Conservation (phyloP, 1,140 invertebrate species). For the Drosophila mayri region DNA sequence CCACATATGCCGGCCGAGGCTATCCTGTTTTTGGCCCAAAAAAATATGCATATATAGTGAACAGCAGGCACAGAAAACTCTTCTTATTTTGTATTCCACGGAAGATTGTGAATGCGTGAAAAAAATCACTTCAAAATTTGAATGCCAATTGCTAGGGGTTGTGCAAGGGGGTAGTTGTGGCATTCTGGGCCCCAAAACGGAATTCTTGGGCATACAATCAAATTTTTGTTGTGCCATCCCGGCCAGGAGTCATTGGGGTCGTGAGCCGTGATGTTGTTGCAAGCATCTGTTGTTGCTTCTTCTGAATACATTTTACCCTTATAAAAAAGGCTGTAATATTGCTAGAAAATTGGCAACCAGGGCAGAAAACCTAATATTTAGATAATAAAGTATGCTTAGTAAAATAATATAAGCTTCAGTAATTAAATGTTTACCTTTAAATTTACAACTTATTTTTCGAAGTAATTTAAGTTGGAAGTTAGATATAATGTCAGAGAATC, state of each 20-base stretch:
- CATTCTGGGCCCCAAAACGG: slow-evolving; percentile 22
- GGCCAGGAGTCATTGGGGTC: slow-evolving; percentile 52
- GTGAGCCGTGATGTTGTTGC: slow-evolving; percentile 61
- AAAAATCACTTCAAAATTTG: slow-evolving; percentile 79
- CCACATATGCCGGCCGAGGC: slow-evolving; percentile 22
- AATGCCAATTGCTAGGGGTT: slow-evolving; percentile 69
- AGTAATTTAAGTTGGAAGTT: background rate
- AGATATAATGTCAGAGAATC: background rate
- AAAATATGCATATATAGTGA: slow-evolving; percentile 59
- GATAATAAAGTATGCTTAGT: background rate
- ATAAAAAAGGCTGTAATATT: background rate
- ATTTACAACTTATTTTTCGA: too few relatives aligned
- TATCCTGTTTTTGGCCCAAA: slow-evolving; percentile 28
- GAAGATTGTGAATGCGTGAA: slow-evolving; percentile 60
- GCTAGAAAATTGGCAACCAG: background rate
- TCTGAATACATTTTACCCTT: slow-evolving; percentile 6
- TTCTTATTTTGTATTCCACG: slow-evolving; percentile 67
- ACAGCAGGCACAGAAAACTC: slow-evolving; percentile 33
- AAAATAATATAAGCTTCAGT: too few relatives aligned
- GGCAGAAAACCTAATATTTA: background rate
- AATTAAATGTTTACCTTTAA: background rate
- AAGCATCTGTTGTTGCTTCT: slow-evolving; percentile 64
- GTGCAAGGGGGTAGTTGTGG: background rate
- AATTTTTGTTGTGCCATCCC: slow-evolving; percentile 42
- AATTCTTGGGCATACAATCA: slow-evolving; percentile 47